A percentile compares a stretch with the other conserved stretches of the same genome.
phyloP scores from a whole-genome alignment of 2,888 invertebrate genomes.

The Chloroclystis v-ata region DNA sequence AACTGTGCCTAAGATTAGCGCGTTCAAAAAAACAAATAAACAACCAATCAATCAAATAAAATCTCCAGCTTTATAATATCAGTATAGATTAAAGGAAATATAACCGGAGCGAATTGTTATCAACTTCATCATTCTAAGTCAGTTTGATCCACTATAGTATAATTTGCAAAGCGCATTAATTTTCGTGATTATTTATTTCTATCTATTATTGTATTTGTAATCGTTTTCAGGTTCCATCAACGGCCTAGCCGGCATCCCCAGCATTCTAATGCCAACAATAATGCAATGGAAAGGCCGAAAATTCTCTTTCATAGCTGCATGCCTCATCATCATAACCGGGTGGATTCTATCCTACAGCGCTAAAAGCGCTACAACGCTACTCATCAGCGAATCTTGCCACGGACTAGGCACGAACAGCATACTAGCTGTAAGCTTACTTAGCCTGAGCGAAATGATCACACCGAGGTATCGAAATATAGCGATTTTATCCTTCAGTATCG shows the following conservation, averaged over 20 bases:
- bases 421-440: constrained; percentile 12
- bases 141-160: too few relatives aligned
- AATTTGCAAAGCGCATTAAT: too few relatives aligned
- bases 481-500: constrained; percentile 4
- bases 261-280: constrained; percentile 28
- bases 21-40: too few relatives aligned
- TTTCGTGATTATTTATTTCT: too few relatives aligned
- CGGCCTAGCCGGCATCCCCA: constrained; percentile 29
- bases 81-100: background rate
- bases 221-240: constrained; percentile 26
- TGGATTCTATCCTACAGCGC: constrained; percentile 25
- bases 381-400: constrained; percentile 26
- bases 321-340: constrained; percentile 22
- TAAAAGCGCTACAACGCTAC: constrained; percentile 9
- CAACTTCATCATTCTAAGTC: too few relatives aligned
- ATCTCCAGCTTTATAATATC: background rate
- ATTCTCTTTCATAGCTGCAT: constrained; percentile 28
- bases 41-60: background rate
- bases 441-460: constrained; percentile 21
- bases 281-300: constrained; percentile 33
- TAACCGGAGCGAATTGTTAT: too few relatives aligned
- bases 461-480: constrained; percentile 16
- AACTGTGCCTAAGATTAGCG: background rate
- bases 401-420: constrained; percentile 19
- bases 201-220: background rate